Evolutionary conservation across 2,113 vertebrate genomes (phyloP).

Genomic region (Dipodomys stephensi): DNA sequence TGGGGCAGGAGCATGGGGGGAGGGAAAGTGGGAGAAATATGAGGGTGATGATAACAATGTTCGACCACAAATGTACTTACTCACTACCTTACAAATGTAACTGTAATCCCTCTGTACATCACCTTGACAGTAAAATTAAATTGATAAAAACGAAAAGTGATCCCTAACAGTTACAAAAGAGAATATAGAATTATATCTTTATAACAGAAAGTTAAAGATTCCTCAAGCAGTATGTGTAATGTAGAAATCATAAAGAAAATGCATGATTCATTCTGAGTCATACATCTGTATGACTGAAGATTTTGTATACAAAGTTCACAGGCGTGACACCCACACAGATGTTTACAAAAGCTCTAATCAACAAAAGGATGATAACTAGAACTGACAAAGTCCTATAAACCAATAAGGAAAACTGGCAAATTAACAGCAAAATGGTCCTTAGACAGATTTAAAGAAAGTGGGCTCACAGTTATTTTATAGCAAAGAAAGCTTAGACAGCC

Average conservation of each 20-base stretch:
- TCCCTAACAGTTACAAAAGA: neutral
- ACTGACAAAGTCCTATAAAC: neutral
- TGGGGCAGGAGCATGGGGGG: too few relatives aligned
- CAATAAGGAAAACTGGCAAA: neutral
- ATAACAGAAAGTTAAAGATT: neutral
- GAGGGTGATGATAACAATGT: too few relatives aligned
- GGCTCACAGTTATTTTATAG: neutral
- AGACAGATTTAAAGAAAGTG: neutral
- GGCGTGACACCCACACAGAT: neutral
- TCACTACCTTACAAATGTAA: too few relatives aligned
- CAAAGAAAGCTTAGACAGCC: neutral
- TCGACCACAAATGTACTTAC: too few relatives aligned
- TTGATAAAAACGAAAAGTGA: neutral
- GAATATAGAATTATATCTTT: neutral
- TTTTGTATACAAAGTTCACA: neutral
- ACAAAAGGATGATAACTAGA: neutral
- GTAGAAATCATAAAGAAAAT: neutral
- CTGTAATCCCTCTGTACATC: too few relatives aligned
- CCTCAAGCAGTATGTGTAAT: neutral
- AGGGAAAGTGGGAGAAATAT: too few relatives aligned
- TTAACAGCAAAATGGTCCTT: neutral
- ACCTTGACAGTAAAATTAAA: too few relatives aligned
- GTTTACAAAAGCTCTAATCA: neutral
- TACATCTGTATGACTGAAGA: neutral
- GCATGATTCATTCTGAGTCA: neutral